Evolutionary conservation across 2,888 invertebrate genomes (phyloP), one percentile per base, ranked within the genome.

Genomic region (Prosapia bicincta): DNA sequence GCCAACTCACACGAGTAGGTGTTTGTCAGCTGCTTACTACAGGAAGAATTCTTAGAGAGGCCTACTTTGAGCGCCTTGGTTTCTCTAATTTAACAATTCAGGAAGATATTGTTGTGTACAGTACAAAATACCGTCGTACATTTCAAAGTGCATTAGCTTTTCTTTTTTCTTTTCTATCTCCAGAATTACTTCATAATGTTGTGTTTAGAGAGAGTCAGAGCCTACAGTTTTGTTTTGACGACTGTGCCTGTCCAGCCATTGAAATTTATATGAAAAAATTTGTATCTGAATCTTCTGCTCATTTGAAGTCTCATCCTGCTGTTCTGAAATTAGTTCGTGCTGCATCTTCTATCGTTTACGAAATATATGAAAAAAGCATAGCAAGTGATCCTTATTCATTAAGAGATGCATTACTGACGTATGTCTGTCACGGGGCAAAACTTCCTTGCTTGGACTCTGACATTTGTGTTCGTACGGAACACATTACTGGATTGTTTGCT

Each of bases 111-210:
- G 83, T 92, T 15, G 88, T 93, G 5, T 92, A 91, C 83, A 94
- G 95, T 80, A 97, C 97, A 0, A 89, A 93, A 66, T 96, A 95
- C 84, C 86, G 96, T 0, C 89, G 98, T 81, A 98, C 98, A 23
- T 95, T 94, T 82, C 97, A 97, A 85, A 97, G 97, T 81, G 92
- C 94, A 0, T 87, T 95, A 80, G 95, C 95, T 0, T 88, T 95
- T 80, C 84, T 94, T 2, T 93, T 90, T 83, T 89, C 91, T 0
- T 88, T 95, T 78, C 85, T 95, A 43, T 90, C 91, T 2, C 85
- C 85, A 75, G 80, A 83, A 66, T 76, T 79, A 5, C 77, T 81
- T 32, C 79, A 90, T 9, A 90, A 90, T 75, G 85, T 95, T 5
- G 87, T 87, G 26, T 88, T 96, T 15, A 86, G 89, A 10, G 95